Base-by-base conservation (phyloP, 2,113 vertebrate species). In the Prolemur simus region DNA sequence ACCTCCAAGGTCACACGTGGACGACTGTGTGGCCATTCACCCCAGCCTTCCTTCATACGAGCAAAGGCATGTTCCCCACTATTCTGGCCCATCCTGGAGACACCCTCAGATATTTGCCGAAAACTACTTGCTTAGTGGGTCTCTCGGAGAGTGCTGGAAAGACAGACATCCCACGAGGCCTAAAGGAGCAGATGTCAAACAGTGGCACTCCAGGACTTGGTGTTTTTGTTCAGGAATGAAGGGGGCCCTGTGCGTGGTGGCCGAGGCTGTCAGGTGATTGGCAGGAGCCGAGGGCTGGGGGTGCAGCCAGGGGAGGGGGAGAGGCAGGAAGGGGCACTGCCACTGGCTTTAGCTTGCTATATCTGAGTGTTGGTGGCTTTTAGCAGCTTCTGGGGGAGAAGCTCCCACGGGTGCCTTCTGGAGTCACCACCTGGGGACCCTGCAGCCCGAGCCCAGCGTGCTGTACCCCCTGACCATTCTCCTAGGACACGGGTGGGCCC, bases 1-100 rank as follows among this genome's bases (percentile, higher is more conserved):
- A 1, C 18, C 58, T 15, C 66, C 45, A 23, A 6, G 32, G 15
- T 32, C 56, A 2, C 69, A 29, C 13, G 0, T 0, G 1, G 0
- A 6, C 0, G 80, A 34, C 18, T 18, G 68, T 14, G 45, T 0
- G 34, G 25, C 8, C 12, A 3, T 8, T 3, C 81, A 9, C 34
- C 32, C 74, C 32, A 23, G 56, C 47, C 34, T 8, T 34, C 56
- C 64, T 87, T 80, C 42, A 20, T 3, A 0, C 8, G 20, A 66
- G 63, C 56, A 23, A 68, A 89, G 58, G n/a, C 54, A n/a, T 10
- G 0, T 45, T 25, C 20, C n/a, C 7, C 34, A 27, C 0, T 0
- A 23, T 29, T 23, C 29, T 25, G 45, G 25, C n/a, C 49, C 23
- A 5, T 8, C 52, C n/a, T 2, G 3, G 5, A 34, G n/a, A 74